Evolutionary conservation across 2,113 vertebrate species (phyloP).

Genomic region (Epinephelus fuscoguttatus): DNA sequence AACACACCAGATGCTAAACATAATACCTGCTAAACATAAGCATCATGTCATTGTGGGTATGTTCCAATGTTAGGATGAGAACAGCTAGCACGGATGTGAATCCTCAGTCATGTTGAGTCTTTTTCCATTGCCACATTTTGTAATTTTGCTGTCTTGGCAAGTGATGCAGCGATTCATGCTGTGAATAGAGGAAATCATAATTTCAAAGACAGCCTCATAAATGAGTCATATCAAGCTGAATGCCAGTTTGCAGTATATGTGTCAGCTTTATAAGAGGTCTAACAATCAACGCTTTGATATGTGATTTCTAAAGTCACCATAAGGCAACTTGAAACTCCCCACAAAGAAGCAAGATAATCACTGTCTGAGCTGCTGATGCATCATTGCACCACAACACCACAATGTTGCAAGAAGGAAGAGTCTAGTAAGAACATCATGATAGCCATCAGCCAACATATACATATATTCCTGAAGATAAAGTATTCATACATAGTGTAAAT

Average conservation of each 20-base stretch:
- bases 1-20: neutral
- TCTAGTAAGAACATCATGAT: neutral
- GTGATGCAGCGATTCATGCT: constrained; percentile 30
- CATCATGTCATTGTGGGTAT: neutral
- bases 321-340: neutral
- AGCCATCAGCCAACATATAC: neutral
- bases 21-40: neutral
- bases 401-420: neutral
- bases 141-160: constrained; percentile 41
- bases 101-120: neutral
- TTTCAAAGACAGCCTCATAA: constrained; percentile 38
- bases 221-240: constrained; percentile 34
- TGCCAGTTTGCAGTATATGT: constrained; percentile 18
- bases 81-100: neutral
- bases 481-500: neutral
- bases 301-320: neutral
- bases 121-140: neutral
- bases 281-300: neutral
- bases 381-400: neutral
- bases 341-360: neutral
- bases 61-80: neutral
- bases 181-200: constrained; percentile 23
- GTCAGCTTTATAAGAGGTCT: constrained; percentile 1
- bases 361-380: neutral
- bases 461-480: neutral